These are phyloP conservation scores for Platyura marginata DNA, from an alignment of 1,140 invertebrate genomes.

Conservation along the genomic window DNA sequence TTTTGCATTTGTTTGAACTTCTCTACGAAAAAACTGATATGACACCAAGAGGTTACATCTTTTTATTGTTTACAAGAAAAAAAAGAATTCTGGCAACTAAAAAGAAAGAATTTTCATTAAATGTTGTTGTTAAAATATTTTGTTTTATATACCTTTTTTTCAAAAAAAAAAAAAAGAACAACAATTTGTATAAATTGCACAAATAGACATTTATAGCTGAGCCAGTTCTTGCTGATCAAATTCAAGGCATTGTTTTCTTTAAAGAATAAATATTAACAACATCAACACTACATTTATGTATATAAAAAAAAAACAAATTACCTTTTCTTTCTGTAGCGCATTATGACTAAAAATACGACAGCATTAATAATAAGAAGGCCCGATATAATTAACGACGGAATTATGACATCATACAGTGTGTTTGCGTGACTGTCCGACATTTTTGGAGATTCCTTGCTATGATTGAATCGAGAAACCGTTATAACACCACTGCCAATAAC, in stretches of 20 bases:
- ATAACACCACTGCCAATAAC: not conserved
- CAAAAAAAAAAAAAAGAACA: no score
- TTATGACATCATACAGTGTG: conserved; percentile 6
- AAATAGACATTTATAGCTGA: not conserved
- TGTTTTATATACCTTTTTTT: no score
- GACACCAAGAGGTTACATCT: no score
- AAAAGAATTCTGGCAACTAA: no score
- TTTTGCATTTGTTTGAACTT: no score
- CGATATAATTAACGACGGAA: conserved; percentile 14
- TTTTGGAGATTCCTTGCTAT: not conserved
- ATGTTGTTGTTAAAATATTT: no score
- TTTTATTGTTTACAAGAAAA: no score
- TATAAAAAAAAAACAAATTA: not conserved
- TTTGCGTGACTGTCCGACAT: not conserved
- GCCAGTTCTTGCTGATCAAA: not conserved
- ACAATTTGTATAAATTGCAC: no score
- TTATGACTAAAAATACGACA: conserved; percentile 13
- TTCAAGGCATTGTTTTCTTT: not conserved
- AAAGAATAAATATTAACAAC: not conserved
- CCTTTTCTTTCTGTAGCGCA: conserved; percentile 8
- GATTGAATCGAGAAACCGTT: not conserved
- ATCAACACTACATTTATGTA: no score
- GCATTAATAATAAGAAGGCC: conserved; percentile 14
- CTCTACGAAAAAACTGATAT: no score
- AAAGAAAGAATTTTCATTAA: no score